A percentile compares a stretch with the other conserved stretches of the same genome.
Conservation (phyloP, 2,113 vertebrate genomes). For the Rhombomys opimus region DNA sequence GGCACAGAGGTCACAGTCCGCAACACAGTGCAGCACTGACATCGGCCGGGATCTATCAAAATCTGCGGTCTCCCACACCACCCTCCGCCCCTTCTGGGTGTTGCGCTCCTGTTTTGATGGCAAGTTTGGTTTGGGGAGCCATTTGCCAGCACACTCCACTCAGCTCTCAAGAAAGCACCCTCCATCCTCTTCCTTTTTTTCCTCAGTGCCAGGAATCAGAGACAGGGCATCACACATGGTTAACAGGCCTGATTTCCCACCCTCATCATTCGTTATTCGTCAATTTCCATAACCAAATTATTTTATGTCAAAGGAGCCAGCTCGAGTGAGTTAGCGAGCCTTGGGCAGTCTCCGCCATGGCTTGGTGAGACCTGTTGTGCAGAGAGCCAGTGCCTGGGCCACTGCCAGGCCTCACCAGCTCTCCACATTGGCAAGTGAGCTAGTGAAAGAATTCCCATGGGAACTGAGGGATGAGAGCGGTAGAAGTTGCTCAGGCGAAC, state of each 20-base stretch:
- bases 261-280: neutral
- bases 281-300: neutral
- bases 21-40: rapidly evolving
- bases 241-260: neutral
- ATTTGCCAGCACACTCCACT: neutral
- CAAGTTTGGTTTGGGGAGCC: neutral
- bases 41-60: neutral
- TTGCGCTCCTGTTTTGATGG: neutral
- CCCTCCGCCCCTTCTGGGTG: rapidly evolving
- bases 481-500: neutral
- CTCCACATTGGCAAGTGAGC: neutral
- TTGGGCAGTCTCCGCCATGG: neutral
- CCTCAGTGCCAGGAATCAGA: neutral
- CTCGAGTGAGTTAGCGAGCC: neutral
- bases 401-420: rapidly evolving
- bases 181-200: neutral
- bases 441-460: rapidly evolving
- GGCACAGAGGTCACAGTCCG: neutral
- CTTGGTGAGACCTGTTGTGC: neutral
- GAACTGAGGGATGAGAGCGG: rapidly evolving
- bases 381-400: neutral
- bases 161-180: neutral
- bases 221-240: no score
- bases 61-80: neutral
- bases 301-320: neutral